Evolutionary conservation across 2,888 invertebrate genomes (phyloP).

Genomic region (Diloba caeruleocephala): DNA sequence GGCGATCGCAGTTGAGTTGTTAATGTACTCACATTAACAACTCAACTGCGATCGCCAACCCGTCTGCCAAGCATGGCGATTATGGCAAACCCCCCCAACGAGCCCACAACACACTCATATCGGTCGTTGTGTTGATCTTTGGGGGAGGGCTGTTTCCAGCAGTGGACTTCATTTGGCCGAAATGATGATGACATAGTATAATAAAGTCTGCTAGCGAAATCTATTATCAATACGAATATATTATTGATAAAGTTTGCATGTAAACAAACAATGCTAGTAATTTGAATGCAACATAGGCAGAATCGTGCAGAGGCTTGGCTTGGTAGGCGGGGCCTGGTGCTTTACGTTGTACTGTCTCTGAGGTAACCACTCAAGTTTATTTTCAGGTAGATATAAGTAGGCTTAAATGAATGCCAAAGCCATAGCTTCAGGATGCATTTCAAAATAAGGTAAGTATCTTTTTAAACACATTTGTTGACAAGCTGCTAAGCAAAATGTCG

Average conservation of each 20-base stretch:
- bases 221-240: constrained; percentile 26
- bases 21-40: too few species aligned
- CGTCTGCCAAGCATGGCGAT: too few species aligned
- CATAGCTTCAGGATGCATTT: constrained; percentile 21
- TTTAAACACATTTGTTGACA: too few species aligned
- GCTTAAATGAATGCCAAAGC: constrained; percentile 24
- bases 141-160: too few species aligned
- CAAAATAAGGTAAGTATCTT: constrained; percentile 30
- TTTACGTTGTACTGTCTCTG: constrained; percentile 15
- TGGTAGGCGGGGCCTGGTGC: constrained; percentile 40
- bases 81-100: too few species aligned
- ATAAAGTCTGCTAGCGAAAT: constrained; percentile 2
- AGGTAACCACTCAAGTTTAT: constrained; percentile 21
- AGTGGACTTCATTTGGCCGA: too few species aligned
- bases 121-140: too few species aligned
- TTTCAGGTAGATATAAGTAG: constrained; percentile 11
- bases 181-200: too few species aligned
- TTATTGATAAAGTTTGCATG: constrained; percentile 29
- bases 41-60: too few species aligned
- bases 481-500: too few species aligned
- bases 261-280: constrained; percentile 42
- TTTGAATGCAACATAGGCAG: constrained; percentile 40
- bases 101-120: too few species aligned
- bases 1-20: too few species aligned
- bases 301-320: constrained; percentile 58